These are phyloP conservation scores for Odocoileus hemionus DNA, from an alignment of 2,113 vertebrate species.

Conservation along the genomic window DNA sequence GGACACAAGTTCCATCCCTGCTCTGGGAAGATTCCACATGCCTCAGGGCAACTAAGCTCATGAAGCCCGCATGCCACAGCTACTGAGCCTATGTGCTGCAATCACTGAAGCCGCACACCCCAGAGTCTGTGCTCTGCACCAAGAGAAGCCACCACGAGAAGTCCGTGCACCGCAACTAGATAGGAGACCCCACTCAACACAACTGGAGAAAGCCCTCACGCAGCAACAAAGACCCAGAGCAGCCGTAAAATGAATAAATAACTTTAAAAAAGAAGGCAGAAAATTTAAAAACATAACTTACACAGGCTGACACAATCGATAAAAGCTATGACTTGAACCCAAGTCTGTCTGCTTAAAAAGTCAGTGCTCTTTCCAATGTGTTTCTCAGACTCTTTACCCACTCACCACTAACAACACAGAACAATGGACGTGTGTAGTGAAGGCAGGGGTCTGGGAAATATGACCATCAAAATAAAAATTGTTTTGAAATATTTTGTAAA, in stretches of 20 bases:
- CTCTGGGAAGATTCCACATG: not conserved
- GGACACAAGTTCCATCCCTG: not conserved
- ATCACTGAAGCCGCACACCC: fast-evolving
- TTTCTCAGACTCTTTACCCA: not conserved
- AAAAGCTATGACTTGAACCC: not conserved
- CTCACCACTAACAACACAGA: not conserved
- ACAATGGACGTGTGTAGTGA: not conserved
- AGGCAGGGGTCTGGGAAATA: not conserved
- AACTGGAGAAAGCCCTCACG: not conserved
- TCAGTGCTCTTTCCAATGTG: not conserved
- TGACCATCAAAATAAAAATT: not conserved
- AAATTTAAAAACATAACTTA: not conserved
- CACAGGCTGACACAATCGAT: not conserved
- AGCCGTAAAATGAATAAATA: not conserved
- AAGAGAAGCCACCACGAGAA: not conserved
- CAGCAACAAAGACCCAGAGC: not conserved
- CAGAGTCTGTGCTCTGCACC: not conserved
- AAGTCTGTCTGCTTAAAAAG: not conserved
- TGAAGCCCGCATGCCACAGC: not conserved
- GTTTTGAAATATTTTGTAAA: not conserved
- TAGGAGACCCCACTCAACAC: not conserved
- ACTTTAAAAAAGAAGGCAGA: not conserved
- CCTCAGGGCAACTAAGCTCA: not conserved
- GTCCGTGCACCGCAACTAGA: not conserved
- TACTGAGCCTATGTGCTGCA: not conserved